phyloP scores from a whole-genome alignment of 2,113 vertebrate genomes.

The Odontophorus gujanensis region DNA sequence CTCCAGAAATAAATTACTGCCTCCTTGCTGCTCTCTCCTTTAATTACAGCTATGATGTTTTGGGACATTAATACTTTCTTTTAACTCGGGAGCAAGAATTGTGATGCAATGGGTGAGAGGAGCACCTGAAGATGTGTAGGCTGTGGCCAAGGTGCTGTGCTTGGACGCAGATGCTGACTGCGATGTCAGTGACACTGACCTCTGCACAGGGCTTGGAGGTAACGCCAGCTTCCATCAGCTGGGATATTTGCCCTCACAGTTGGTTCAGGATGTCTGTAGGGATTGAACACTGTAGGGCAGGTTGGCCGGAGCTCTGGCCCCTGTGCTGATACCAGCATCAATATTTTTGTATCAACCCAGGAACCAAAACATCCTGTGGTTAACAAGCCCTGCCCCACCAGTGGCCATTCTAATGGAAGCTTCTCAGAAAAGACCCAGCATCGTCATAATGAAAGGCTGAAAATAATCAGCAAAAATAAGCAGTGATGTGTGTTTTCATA shows the following conservation, averaged over 20 bases:
- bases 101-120: neutral
- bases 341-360: neutral
- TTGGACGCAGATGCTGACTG: neutral
- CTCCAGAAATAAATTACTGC: slow-evolving; percentile 1
- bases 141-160: fast-evolving
- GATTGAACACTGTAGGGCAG: neutral
- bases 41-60: slow-evolving; percentile 12
- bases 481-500: neutral
- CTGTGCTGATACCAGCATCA: neutral
- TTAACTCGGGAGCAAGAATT: neutral
- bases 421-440: neutral
- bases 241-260: neutral
- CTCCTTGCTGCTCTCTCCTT: slow-evolving; percentile 11
- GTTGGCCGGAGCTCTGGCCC: neutral
- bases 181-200: neutral
- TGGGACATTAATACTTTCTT: neutral
- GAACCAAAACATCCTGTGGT: neutral
- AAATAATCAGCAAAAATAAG: neutral
- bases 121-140: neutral
- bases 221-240: neutral
- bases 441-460: neutral
- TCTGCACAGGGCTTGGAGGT: neutral
- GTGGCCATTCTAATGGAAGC: neutral
- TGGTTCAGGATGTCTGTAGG: neutral
- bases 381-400: neutral